Evolutionary conservation across 2,797 vertebrate species (phyloP).

Genomic region (Cryptoprocta ferox): DNA sequence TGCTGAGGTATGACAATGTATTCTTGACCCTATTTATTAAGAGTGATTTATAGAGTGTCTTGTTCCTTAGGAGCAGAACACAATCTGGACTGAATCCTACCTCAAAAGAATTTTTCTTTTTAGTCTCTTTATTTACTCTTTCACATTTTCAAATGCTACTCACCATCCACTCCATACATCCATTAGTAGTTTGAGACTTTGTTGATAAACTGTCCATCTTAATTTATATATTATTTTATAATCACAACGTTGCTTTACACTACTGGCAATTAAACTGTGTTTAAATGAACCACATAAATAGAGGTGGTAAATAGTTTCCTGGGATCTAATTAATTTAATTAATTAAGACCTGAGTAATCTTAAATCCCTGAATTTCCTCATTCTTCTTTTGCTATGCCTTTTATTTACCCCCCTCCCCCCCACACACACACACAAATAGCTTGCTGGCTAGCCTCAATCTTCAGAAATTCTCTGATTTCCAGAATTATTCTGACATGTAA

Average conservation of each 20-base stretch:
- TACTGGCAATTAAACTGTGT: background rate
- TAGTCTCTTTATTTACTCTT: background rate
- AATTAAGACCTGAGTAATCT: background rate
- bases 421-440: background rate
- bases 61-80: background rate
- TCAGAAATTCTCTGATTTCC: background rate
- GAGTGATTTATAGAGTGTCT: background rate
- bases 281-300: background rate
- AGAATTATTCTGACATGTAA: background rate
- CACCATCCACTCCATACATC: background rate
- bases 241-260: background rate
- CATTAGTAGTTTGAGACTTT: background rate
- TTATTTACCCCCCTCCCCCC: background rate
- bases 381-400: background rate
- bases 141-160: background rate
- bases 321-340: background rate
- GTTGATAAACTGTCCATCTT: background rate
- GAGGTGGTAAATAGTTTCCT: background rate
- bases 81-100: background rate
- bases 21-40: background rate
- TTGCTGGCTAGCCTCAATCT: background rate
- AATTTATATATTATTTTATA: background rate
- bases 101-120: background rate
- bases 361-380: background rate
- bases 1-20: background rate